Base-by-base conservation (phyloP, 2,113 vertebrate species). In the Nanger granti region DNA sequence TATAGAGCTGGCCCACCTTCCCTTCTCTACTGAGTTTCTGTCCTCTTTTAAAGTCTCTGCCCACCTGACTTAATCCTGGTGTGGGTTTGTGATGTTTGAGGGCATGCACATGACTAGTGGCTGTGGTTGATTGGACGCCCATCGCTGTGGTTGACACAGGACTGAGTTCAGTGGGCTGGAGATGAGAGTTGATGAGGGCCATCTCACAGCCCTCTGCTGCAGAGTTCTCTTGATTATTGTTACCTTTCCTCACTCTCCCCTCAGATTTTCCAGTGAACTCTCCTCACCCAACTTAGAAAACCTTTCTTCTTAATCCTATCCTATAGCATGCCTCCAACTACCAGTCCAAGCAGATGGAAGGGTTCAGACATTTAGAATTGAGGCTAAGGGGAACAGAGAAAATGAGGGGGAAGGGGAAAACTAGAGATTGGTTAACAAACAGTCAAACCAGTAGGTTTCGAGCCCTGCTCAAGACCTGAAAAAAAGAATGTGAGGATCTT, bases 31-130 rank as follows among this genome's bases (percentile, higher is more conserved):
- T n/a, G 66, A 89, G 20, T 86, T 73, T 93, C 29, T 91, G 11
- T 83, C 93, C 93, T 91, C 55, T 95, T 97, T 95, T 95, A 60
- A 97, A 97, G 86, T 92, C 91, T 14, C 86, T 95, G 9, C 41
- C 55, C 12, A 29, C 31, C 44, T 73, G 26, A 41, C 83, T 89
- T 96, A 24, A 91, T 26, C 59, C 60, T 87, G 11, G 20, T 73
- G 64, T 98, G 92, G 66, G 37, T 93, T 94, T 88, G 87, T 92
- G 89, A 57, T 97, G 95, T 94, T 96, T 97, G 47, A 93, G 95
- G 87, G 29, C 0, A 5, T 96, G 92, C 85, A 59, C 86, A 57
- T 96, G 93, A 95, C 64, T 88, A 83, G n/a, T 91, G 80, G 76
- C 88, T 26, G 3, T 83, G 60, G 57, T 89, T 96, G 94, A 96